phyloP scores from a whole-genome alignment of 2,113 vertebrate genomes.

The Chloropsis hardwickii region DNA sequence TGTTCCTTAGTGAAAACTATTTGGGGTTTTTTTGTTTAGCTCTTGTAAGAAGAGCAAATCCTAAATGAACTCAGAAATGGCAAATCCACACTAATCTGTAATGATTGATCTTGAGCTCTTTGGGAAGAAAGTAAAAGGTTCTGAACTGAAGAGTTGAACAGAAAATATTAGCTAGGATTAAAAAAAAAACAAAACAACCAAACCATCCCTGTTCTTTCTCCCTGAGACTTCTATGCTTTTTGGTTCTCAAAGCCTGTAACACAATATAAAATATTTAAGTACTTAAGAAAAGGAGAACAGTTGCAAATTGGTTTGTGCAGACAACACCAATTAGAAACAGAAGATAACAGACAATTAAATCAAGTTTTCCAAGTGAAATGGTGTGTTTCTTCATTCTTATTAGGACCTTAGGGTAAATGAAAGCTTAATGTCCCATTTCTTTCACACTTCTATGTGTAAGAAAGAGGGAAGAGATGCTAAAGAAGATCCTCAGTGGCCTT shows the following conservation, averaged over 20 bases:
- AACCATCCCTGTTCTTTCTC: not conserved
- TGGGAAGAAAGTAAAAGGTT: not conserved
- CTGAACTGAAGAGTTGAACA: not conserved
- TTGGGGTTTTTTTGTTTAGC: not conserved
- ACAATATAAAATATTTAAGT: not conserved
- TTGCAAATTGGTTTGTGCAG: not conserved
- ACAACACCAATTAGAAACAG: not conserved
- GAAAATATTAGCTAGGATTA: not conserved
- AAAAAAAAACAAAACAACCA: not conserved
- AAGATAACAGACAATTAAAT: not conserved
- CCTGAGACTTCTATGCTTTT: not conserved
- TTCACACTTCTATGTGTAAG: not conserved
- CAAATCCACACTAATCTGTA: not conserved
- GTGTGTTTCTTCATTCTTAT: not conserved
- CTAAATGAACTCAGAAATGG: not conserved
- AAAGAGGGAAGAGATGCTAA: not conserved
- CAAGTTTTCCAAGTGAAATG: not conserved
- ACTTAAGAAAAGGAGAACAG: not conserved
- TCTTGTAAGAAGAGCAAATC: not conserved
- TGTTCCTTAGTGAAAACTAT: not conserved
- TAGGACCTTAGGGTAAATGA: not conserved
- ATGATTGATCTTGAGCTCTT: not conserved
- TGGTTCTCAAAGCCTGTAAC: not conserved
- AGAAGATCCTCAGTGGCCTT: not conserved
- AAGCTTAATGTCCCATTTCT: not conserved